Percentiles rank a stretch among this genome's conserved stretches.
These are phyloP conservation scores for Poecile atricapillus DNA, from an alignment of 2,113 vertebrate genomes.

Conservation along the genomic window DNA sequence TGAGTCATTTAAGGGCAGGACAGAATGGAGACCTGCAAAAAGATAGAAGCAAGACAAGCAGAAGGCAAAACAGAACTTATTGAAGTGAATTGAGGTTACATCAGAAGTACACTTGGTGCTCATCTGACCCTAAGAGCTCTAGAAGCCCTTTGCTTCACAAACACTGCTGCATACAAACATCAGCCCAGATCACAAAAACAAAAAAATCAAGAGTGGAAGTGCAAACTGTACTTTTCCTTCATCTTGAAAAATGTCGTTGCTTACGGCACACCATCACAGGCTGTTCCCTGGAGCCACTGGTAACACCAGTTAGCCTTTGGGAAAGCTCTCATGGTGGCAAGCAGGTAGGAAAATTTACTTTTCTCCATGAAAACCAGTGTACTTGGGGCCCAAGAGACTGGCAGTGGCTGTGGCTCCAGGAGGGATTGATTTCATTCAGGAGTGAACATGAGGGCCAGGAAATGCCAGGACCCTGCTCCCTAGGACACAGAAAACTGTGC, in stretches of 20 bases:
- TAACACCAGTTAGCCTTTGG: neutral
- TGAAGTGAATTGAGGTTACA: neutral
- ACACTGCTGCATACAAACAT: neutral
- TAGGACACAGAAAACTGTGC: neutral
- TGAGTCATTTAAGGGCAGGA: neutral
- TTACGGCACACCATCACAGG: neutral
- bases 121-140: neutral
- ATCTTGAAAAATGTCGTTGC: neutral
- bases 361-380: neutral
- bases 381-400: neutral
- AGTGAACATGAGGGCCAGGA: neutral
- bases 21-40: neutral
- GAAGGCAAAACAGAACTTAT: neutral
- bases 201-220: neutral
- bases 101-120: neutral
- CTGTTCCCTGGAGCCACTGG: neutral
- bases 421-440: neutral
- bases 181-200: neutral
- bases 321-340: neutral
- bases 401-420: neutral
- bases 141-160: neutral
- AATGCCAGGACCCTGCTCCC: neutral
- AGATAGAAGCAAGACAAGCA: neutral
- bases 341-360: neutral
- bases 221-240: neutral